Base-by-base conservation (phyloP, 2,888 invertebrate species). In the Exocentrus adspersus region DNA sequence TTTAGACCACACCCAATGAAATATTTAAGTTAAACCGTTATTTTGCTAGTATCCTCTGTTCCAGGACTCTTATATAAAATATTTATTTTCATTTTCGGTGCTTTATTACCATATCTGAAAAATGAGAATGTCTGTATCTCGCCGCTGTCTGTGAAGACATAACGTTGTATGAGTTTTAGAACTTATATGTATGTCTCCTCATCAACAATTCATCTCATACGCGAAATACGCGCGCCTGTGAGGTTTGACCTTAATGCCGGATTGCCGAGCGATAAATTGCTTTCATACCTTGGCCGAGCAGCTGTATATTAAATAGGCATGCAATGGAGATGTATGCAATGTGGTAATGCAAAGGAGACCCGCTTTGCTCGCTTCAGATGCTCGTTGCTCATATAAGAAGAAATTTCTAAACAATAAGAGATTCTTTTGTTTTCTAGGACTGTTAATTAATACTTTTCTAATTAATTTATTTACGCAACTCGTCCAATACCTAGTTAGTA, bases 251-350 rank as follows among this genome's bases (percentile, higher is more conserved):
- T 24, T 37, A 37, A 37, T 37, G n/a, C 12, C 37, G 12, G 37
- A 24, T 14, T 42, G 42, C 4, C 42, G 42, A 12, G 45, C 20
- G 20, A 45, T 45, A 45, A 45, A 45, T 45, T 20, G 45, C 20
- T 20, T 12, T 45, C 45, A 45, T 20, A 45, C 45, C 45, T 20
- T 45, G 45, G 20, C 20, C n/a, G 20, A 19, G 20, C 45, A 45
- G 45, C 45, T 45, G 45, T 20, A 6, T 45, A 20, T 20, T 45
- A 45, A 20, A 45, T 45, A 20, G 20, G 20, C 12, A n/a, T n/a
- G 20, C 20, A 45, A 21, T 20, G 1, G n/a, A n/a, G n/a, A n/a
- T n/a, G n/a, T n/a, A n/a, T n/a, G 20, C 20, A 45, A 21, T 20
- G 1, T 10, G 19, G 45, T 1, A 10, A 45, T 45, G 45, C 12